Evolutionary conservation across 2,797 vertebrate species (phyloP).

Genomic region (Anguilla pacifica): DNA sequence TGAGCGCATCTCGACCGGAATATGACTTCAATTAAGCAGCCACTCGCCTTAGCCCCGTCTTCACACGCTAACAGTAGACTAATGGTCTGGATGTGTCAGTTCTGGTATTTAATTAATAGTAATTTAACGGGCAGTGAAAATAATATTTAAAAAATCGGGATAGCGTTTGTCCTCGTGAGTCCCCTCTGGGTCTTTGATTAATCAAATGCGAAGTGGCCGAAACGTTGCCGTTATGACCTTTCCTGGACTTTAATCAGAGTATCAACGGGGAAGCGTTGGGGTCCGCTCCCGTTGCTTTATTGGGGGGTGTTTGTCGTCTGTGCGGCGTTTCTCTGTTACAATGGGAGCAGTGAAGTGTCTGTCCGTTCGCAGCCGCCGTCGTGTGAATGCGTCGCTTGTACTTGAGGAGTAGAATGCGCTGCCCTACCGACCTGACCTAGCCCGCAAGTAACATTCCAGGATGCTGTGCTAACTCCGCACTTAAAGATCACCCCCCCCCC

Average conservation of each 20-base stretch:
- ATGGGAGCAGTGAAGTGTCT: constrained; percentile 48
- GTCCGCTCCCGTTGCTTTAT: constrained; percentile 60
- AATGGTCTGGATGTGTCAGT: neutral
- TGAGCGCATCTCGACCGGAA: neutral
- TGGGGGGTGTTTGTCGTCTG: constrained; percentile 48
- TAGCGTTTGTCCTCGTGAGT: neutral
- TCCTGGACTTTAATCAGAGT: constrained; percentile 51
- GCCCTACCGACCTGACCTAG: constrained; percentile 58
- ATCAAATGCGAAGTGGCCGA: constrained; percentile 46
- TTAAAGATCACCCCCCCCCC: constrained; percentile 41
- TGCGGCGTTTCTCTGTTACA: constrained; percentile 64
- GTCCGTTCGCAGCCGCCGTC: constrained; percentile 26
- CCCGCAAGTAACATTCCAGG: constrained; percentile 57
- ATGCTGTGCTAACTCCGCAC: constrained; percentile 53
- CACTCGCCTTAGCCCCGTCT: neutral
- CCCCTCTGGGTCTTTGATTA: neutral
- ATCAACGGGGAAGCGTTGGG: constrained; percentile 42
- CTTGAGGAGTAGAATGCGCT: constrained; percentile 50
- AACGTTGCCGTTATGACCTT: constrained; percentile 54
- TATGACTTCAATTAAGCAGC: constrained; percentile 10
- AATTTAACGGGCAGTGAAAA: neutral
- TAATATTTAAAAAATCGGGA: neutral
- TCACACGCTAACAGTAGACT: neutral
- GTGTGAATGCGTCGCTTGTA: constrained; percentile 57
- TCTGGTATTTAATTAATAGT: neutral